phyloP scores from a whole-genome alignment of 2,888 invertebrate species.

The Galerucella calmariensis region DNA sequence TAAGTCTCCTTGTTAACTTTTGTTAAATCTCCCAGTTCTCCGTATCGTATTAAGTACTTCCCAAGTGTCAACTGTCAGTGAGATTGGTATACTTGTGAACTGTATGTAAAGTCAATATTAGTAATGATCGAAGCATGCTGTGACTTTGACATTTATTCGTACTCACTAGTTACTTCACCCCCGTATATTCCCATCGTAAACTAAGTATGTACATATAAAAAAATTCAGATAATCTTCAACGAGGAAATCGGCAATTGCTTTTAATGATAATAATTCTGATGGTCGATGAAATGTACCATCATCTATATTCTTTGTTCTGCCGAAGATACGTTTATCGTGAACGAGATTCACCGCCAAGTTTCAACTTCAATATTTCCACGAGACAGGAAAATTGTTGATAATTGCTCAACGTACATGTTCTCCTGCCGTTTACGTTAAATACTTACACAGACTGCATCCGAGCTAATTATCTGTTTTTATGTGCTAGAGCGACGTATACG shows the following conservation, averaged over 20 bases:
- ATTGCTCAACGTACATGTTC: background rate
- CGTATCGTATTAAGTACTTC: no score
- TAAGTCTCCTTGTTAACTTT: no score
- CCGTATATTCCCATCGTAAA: background rate
- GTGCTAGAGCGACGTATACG: background rate
- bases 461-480: background rate
- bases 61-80: no score
- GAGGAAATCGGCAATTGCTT: background rate
- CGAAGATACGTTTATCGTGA: background rate
- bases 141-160: no score
- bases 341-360: background rate
- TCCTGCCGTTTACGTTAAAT: background rate
- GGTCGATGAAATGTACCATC: background rate
- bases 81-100: no score
- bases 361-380: slow-evolving; percentile 4
- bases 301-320: background rate
- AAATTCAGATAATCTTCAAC: background rate
- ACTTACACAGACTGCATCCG: background rate
- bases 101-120: no score
- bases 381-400: slow-evolving; percentile 11
- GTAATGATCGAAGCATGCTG: no score
- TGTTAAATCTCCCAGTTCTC: no score
- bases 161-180: no score
- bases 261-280: slow-evolving; percentile 7
- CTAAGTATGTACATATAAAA: background rate